These are phyloP conservation scores for Sabatieria punctata DNA, from an alignment of 2,888 invertebrate genomes.

Conservation along the genomic window DNA sequence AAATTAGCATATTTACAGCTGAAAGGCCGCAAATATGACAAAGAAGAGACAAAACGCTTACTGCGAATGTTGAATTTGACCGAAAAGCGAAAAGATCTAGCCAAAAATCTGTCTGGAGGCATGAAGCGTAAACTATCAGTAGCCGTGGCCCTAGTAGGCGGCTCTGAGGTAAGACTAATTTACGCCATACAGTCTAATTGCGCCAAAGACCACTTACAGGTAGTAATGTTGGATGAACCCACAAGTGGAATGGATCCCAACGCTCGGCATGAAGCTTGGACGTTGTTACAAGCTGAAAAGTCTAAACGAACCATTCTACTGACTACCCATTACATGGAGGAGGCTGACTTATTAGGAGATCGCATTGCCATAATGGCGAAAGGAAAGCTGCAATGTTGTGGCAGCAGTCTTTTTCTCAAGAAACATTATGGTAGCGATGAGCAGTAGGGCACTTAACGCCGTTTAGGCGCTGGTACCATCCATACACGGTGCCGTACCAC, in stretches of 20 bases:
- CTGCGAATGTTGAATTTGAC: slow-evolving; percentile 47
- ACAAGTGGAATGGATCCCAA: slow-evolving; percentile 41
- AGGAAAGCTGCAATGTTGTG: slow-evolving; percentile 59
- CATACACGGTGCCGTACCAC: no score
- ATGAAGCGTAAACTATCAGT: slow-evolving; percentile 57
- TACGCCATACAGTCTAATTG: no score
- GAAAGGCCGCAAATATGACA: slow-evolving; percentile 45
- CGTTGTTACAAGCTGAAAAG: slow-evolving; percentile 47
- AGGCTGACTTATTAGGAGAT: slow-evolving; percentile 47
- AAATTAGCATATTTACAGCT: slow-evolving; percentile 41
- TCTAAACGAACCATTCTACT: slow-evolving; percentile 52
- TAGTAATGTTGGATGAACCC: slow-evolving; percentile 25
- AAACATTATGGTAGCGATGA: slow-evolving; percentile 53
- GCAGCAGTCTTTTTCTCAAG: slow-evolving; percentile 54
- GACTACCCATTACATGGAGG: slow-evolving; percentile 77
- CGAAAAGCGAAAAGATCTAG: slow-evolving; percentile 44
- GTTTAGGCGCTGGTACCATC: no score
- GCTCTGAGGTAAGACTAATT: slow-evolving; percentile 50
- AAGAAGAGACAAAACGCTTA: slow-evolving; percentile 46
- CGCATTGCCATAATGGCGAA: slow-evolving; percentile 68
- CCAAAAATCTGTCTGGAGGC: slow-evolving; percentile 51
- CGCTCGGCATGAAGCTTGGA: slow-evolving; percentile 49
- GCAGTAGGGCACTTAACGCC: no score
- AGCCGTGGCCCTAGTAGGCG: slow-evolving; percentile 54
- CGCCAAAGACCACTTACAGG: no score